Base-by-base conservation (phyloP, 2,888 invertebrate genomes). In the Yponomeuta evonymella region DNA sequence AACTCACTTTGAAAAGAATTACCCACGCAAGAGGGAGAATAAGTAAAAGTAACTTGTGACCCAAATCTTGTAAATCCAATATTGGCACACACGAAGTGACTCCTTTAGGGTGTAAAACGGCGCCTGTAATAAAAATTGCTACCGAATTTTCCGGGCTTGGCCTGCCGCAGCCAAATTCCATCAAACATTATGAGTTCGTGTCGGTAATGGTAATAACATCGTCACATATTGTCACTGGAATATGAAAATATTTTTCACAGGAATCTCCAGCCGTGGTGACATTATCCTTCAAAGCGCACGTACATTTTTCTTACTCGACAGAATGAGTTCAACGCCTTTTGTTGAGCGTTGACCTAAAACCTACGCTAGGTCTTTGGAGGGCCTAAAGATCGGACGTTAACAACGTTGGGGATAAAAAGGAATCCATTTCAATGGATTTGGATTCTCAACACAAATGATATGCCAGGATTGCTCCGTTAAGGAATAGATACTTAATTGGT, bases 181-280 rank as follows among this genome's bases (percentile, higher is more conserved):
- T 67, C 67, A 36, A 36, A 43, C 10, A 67, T 67, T 67, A 67
- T 43, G 36, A 67, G 15, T 36, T 33, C 67, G 36, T 67, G 65
- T 33, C 36, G n/a, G 67, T 67, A 33, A 67, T 36, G 33, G n/a
- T 67, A 43, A 67, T 43, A 65, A 67, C 67, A 36, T 33, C 65
- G 36, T 43, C 15, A 67, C 67, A 67, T 36, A 36, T 67, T 43
- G 67, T 67, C 67, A 15, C 30, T 43, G 67, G 67, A 67, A 36
- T 43, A 36, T 9, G 67, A 67, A 67, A 67, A 67, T 67, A 4
- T 67, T 36, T 67, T 67, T 36, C 15, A 43, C 67, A 33, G 48
- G 67, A 43, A 15, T 33, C 6, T 67, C 43, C 67, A 36, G 12
- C 29, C 64, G 23, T 6, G 10, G n/a, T 11, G n/a, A 64, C 30